These are phyloP conservation scores for Calameuta pallipes DNA, from an alignment of 2,888 invertebrate genomes.

Conservation along the genomic window DNA sequence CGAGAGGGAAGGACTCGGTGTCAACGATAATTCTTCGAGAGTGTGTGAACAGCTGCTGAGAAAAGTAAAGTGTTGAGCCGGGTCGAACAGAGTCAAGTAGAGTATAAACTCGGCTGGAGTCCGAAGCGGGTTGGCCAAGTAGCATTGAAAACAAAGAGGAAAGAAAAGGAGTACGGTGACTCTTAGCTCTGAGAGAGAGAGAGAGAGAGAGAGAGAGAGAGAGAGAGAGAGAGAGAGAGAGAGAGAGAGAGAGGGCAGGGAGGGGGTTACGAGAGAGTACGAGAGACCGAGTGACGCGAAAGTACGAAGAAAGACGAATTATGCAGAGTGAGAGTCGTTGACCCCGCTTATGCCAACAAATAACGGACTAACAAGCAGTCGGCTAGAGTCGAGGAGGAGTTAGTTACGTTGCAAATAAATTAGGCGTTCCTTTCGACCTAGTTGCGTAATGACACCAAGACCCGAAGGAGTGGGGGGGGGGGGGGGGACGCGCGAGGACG, in stretches of 20 bases:
- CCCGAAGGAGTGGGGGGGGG: constrained; percentile 23
- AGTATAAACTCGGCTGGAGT: too few species aligned
- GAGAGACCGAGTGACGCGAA: too few species aligned
- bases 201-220: too few species aligned
- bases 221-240: too few species aligned
- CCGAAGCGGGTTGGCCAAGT: too few species aligned
- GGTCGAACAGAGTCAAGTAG: too few species aligned
- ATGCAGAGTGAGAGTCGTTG: constrained; percentile 50
- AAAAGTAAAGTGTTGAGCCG: too few species aligned
- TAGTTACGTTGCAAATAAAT: constrained; percentile 61
- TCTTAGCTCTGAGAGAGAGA: too few species aligned
- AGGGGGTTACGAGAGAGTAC: too few species aligned
- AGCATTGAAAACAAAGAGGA: too few species aligned
- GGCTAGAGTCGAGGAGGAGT: constrained; percentile 38
- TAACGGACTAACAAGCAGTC: constrained; percentile 55
- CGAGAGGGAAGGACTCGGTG: not conserved
- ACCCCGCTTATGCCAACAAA: constrained; percentile 55
- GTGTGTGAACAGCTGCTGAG: constrained; percentile 3
- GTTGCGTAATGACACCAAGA: constrained; percentile 54
- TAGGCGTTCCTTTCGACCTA: constrained; percentile 51
- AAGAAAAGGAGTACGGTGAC: too few species aligned
- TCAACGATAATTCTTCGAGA: not conserved
- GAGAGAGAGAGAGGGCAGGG: too few species aligned
- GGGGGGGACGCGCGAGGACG: constrained; percentile 16
- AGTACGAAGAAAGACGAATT: constrained; percentile 21